Base-by-base conservation (phyloP, 2,888 invertebrate species). In the Desoria tigrina region DNA sequence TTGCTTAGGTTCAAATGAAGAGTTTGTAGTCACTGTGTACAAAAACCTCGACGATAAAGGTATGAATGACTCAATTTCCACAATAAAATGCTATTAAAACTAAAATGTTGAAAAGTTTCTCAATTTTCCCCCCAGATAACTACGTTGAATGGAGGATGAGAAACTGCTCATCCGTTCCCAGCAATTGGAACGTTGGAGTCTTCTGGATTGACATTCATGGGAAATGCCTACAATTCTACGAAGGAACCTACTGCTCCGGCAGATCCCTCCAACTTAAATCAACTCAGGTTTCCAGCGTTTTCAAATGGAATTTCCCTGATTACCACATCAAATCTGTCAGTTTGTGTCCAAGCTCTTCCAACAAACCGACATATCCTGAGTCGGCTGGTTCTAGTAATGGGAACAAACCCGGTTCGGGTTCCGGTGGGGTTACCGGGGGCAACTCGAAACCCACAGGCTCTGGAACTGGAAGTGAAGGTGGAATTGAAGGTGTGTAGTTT, bases 201-300 rank as follows among this genome's bases (percentile, higher is more conserved):
- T 71, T 68, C 61, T 71, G 71, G 71, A 60, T 71, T 45, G 66
- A 71, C 39, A 55, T 68, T 50, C 71, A 68, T 51, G 66, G 68
- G 26, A 61, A 58, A 55, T 71, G 68, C 53, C 27, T 71, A 7
- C 66, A 68, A 18, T 68, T 66, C 32, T 71, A 51, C 49, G 68
- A 71, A 51, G 71, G 71, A 16, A 51, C 56, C 2, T 63, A 62
- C 28, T 71, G 71, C 39, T 60, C 58, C 9, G 68, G 68, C 18
- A 61, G 63, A 49, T 71, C 71, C 0, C 42, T 71, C 2, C 68
- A 68, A 21, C 54, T 71, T 4, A 61, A 62, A 21, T 62, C 71
- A 11, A 68, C 66, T 11, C 42, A 61, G 9, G 28, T 56, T 23
- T 71, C 71, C 18, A 66, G 68, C 21, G 61, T 65, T 23, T 71